These are phyloP conservation scores for Stenchaetothrips biformis DNA, from an alignment of 2,888 invertebrate species.

Conservation along the genomic window DNA sequence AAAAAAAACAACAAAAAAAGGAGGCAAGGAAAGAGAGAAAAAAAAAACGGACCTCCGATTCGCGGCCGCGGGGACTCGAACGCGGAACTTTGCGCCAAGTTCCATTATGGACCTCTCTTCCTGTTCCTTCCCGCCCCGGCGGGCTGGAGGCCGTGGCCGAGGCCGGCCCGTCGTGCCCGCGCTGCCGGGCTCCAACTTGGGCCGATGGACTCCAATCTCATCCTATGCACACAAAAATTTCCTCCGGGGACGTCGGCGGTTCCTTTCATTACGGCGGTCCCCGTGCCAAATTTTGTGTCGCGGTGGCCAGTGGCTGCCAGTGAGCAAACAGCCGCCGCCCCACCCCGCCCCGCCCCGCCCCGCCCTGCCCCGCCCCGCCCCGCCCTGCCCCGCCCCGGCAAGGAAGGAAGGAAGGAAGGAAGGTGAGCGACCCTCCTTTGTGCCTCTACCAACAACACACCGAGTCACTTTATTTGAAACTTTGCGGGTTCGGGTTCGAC, in stretches of 20 bases:
- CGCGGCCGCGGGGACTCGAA: not conserved
- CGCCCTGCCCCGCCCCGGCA: not conserved
- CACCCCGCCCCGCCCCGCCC: not conserved
- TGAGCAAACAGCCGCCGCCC: constrained; percentile 4
- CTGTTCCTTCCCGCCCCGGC: not conserved
- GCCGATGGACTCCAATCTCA: not conserved
- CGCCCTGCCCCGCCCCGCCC: not conserved
- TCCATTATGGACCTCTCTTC: not conserved
- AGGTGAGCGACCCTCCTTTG: too few species aligned
- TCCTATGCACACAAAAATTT: constrained; percentile 15
- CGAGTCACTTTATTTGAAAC: not conserved
- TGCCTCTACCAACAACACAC: too few species aligned
- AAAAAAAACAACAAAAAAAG: not conserved
- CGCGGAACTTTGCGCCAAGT: not conserved
- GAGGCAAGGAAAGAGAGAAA: not conserved
- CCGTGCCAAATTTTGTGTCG: not conserved
- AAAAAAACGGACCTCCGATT: not conserved
- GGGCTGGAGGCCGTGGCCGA: not conserved
- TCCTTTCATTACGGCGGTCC: constrained; percentile 10
- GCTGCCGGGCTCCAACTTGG: not conserved
- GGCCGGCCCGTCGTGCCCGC: not conserved
- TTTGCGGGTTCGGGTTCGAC: not conserved
- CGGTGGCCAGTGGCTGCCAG: not conserved
- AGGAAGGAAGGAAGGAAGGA: not conserved
- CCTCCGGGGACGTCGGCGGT: not conserved